Base-by-base conservation (phyloP, 2,888 invertebrate genomes). In the Argyresthia albistria region DNA sequence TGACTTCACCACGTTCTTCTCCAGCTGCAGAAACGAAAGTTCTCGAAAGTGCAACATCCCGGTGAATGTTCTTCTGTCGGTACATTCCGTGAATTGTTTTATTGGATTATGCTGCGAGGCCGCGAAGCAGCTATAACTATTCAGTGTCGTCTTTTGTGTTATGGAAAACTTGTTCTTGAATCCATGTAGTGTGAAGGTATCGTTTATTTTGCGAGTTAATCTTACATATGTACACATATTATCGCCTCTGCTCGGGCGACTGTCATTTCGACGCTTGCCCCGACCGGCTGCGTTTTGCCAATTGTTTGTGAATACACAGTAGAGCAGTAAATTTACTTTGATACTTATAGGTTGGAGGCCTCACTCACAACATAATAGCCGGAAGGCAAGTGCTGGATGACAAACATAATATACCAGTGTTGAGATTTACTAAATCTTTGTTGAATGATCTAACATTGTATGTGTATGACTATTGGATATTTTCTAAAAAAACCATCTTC, bases 151-250 rank as follows among this genome's bases (percentile, higher is more conserved):
- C 87, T 87, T 86, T 87, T 87, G 86, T 87, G 87, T 87, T 87
- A 87, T 87, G 87, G 87, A 87, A 87, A 87, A 87, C 87, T 87
- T 87, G 87, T 87, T 87, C 80, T 86, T 83, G 82, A 84, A 84
- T 80, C 86, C 84, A 83, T 87, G 87, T 87, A 87, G 87, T 87
- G 87, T 87, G 87, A 87, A 87, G 82, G 76, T 76, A 68, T 86
- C 78, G 72, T 87, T 87, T 87, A 87, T 87, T 87, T 76, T 83
- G 84, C 86, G 80, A 84, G 82, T 87, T 86, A 87, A 86, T 83
- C 83, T 86, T 86, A 87, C 87, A 87, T 87, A 87, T 87, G 87
- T 87, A 87, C 86, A 86, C 86, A 86, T 84, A 87, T 86, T 86
- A 86, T 82, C 81, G 77, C 70, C 70, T 70, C 69, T 67, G 72